Evolutionary conservation across 1,140 invertebrate species (phyloP), one percentile per base, ranked within the genome.

Genomic region (Adelges cooleyi): DNA sequence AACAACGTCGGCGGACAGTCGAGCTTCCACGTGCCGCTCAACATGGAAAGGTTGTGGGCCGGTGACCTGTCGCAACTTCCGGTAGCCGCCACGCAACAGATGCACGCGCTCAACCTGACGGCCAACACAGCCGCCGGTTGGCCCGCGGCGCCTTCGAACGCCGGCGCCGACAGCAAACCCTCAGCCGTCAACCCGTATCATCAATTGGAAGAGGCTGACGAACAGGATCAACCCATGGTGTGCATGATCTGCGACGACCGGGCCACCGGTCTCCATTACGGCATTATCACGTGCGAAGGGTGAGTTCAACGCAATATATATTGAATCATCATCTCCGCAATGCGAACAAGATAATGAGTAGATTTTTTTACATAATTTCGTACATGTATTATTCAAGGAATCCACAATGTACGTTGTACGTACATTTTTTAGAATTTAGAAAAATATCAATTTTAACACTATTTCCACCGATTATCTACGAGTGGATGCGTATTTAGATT

Each of bases 201-300:
- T 13, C 65, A 68, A 20, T 68, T 68, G 22, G 68, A 71, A 66
- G 73, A 73, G 51, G 81, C 82, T 54, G 89, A 92, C 67, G 90
- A 93, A 67, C 89, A 92, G 67, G 91, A 94, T 67, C 90, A 92
- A 77, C 91, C 90, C 3, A 90, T 95, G 85, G 92, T 96, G 65
- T 97, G 94, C 75, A 95, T 95, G 90, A 96, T 97, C 68, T 97
- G 94, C 76, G 92, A 95, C 75, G 94, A 97, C 75, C 93, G 92
- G 72, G 92, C 93, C 22, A 95, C 93, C 1, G 94, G 94, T n/a
- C 81, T 97, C 20, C 94, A 97, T 75, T 97, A 96, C 72, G 94
- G 94, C 27, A 96, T 96, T 75, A 96, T 96, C 70, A 97, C 93
- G 33, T 97, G 94, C 76, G 94, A 97, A 79, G 93, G 93, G 80